These are phyloP conservation scores for Sitobion miscanthi DNA, from an alignment of 1,140 invertebrate species.

Conservation along the genomic window DNA sequence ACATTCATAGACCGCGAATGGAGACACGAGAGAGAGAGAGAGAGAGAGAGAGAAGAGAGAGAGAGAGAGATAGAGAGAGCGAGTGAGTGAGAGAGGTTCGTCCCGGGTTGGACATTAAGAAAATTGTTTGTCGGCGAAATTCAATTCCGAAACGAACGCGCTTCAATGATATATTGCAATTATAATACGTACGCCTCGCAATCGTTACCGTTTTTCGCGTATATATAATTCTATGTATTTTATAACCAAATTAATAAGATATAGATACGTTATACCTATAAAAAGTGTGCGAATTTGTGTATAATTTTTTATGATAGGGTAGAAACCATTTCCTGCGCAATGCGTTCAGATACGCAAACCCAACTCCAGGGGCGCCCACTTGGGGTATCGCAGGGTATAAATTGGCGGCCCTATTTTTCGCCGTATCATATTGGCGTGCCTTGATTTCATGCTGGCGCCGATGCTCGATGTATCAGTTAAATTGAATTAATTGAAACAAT, in stretches of 20 bases:
- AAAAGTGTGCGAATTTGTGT: background rate
- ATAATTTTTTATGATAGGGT: background rate
- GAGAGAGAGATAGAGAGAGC: no score
- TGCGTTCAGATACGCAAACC: background rate
- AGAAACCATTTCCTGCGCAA: background rate
- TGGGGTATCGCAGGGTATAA: no score
- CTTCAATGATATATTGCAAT: background rate
- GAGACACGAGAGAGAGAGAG: background rate
- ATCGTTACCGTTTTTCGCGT: background rate
- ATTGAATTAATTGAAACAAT: no score
- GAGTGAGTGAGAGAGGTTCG: no score
- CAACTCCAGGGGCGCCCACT: background rate
- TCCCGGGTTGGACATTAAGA: background rate
- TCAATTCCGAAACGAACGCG: background rate
- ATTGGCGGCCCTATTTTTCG: no score
- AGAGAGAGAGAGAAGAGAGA: no score
- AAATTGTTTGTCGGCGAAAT: conserved; percentile 19
- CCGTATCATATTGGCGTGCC: no score
- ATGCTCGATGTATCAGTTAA: no score
- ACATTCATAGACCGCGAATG: background rate
- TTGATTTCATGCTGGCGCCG: no score
- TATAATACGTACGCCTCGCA: background rate
- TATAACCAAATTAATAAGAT: background rate
- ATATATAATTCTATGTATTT: background rate
- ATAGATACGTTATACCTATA: no score